Evolutionary conservation across 2,888 invertebrate species (phyloP).

Genomic region (Dinocampus coccinellae): DNA sequence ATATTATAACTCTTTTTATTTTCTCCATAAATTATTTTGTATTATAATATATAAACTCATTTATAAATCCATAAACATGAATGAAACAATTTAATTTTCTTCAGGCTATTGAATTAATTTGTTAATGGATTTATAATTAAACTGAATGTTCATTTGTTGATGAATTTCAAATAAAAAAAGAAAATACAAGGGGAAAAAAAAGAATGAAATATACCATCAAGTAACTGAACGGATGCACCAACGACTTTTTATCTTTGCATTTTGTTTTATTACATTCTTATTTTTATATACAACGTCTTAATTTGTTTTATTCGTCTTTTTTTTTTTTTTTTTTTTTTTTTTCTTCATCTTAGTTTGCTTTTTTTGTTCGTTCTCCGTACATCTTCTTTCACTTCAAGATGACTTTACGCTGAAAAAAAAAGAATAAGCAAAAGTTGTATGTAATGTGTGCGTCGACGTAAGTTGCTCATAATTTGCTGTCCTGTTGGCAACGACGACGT

Average conservation of each 20-base stretch:
- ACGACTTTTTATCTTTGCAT: slow-evolving; percentile 48
- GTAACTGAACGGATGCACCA: slow-evolving; percentile 48
- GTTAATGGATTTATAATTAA: slow-evolving; percentile 1
- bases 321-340: neutral
- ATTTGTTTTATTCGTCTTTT: slow-evolving; percentile 16
- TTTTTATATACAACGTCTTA: slow-evolving; percentile 43
- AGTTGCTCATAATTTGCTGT: slow-evolving; percentile 37
- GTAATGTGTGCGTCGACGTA: slow-evolving; percentile 28
- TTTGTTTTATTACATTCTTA: slow-evolving; percentile 51
- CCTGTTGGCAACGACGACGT: slow-evolving; percentile 31
- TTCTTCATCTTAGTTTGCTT: no score
- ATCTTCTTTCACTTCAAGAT: slow-evolving; percentile 15
- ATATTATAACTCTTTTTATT: neutral
- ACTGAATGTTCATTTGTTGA: slow-evolving; percentile 6
- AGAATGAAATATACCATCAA: neutral
- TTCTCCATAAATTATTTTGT: neutral
- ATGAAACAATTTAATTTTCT: neutral
- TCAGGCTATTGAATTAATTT: neutral
- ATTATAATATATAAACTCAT: neutral
- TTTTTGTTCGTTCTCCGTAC: slow-evolving; percentile 3
- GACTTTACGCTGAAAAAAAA: slow-evolving; percentile 23
- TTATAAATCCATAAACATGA: neutral
- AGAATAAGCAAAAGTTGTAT: slow-evolving; percentile 8
- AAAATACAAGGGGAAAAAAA: neutral
- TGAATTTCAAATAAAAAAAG: neutral